phyloP scores from a whole-genome alignment of 2,888 invertebrate species.

The Melipona bicolor region DNA sequence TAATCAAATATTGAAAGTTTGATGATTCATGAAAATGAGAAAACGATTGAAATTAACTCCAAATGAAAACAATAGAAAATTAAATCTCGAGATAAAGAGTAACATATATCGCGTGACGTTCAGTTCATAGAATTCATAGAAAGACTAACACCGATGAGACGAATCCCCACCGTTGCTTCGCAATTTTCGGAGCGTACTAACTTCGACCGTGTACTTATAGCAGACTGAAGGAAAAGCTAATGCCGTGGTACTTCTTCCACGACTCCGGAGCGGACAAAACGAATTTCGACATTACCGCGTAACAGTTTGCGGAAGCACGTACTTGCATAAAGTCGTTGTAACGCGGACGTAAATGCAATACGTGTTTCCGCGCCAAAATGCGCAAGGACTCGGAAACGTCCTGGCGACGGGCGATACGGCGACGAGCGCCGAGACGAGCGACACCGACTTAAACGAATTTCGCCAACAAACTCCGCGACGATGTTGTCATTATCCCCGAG shows the following conservation, averaged over 20 bases:
- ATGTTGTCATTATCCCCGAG: conserved; percentile 32
- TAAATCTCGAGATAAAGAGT: too few relatives aligned
- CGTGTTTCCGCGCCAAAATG: conserved; percentile 66
- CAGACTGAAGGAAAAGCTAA: not conserved
- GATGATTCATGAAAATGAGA: too few relatives aligned
- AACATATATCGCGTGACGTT: too few relatives aligned
- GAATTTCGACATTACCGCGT: conserved; percentile 38
- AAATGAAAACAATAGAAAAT: too few relatives aligned
- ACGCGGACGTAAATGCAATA: conserved; percentile 69
- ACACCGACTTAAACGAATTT: conserved; percentile 6
- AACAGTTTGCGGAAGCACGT: conserved; percentile 51
- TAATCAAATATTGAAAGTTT: too few relatives aligned
- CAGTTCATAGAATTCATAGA: too few relatives aligned
- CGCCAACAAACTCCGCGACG: conserved; percentile 24
- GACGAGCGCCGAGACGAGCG: not conserved
- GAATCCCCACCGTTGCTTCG: not conserved
- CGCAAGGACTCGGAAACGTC: conserved; percentile 30
- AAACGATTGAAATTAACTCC: too few relatives aligned
- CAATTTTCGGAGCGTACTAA: not conserved
- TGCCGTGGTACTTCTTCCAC: conserved; percentile 7
- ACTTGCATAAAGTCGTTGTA: conserved; percentile 69
- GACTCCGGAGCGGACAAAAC: conserved; percentile 6
- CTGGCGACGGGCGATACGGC: conserved; percentile 31
- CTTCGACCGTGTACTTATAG: not conserved
- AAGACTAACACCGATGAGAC: not conserved